Conservation (phyloP, 2,888 invertebrate genomes). For the Onchidella celtica region DNA sequence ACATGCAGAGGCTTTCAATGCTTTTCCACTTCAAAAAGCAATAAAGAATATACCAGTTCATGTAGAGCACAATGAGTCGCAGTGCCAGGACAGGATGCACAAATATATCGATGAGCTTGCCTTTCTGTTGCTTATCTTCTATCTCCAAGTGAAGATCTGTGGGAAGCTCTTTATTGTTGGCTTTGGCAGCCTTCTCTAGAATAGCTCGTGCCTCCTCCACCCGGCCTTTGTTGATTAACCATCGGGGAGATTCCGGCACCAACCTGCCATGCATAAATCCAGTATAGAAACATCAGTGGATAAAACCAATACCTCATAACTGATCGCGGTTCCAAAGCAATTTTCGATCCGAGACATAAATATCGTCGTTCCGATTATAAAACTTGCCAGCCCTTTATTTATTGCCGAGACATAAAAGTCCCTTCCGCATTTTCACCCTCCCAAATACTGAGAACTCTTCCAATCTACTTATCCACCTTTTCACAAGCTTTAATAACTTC, state of each 20-base stretch:
- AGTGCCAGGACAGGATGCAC: conserved; percentile 34
- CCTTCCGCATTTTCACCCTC: too few relatives aligned
- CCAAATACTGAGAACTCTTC: too few relatives aligned
- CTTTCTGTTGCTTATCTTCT: conserved; percentile 37
- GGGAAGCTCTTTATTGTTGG: conserved; percentile 38
- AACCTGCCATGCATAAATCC: conserved; percentile 16
- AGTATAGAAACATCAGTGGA: too few relatives aligned
- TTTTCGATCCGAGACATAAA: too few relatives aligned
- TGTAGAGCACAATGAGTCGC: conserved; percentile 27
- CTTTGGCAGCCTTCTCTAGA: conserved; percentile 27
- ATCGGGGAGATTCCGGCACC: conserved; percentile 51
- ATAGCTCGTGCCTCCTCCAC: conserved; percentile 41
- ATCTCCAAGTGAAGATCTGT: conserved; percentile 62
- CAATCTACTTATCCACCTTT: too few relatives aligned
- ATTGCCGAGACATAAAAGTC: too few relatives aligned
- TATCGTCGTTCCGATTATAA: too few relatives aligned
- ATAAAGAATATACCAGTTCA: conserved; percentile 47
- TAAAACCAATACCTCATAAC: too few relatives aligned
- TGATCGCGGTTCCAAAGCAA: too few relatives aligned
- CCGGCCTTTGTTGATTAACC: conserved; percentile 47
- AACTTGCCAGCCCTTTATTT: too few relatives aligned
- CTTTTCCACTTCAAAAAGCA: neutral
- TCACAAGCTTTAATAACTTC: too few relatives aligned
- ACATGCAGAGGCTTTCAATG: too few relatives aligned
- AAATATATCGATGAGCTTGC: conserved; percentile 26